Percentiles rank a stretch among this genome's conserved stretches.
Conservation (phyloP, 2,113 vertebrate species). For the Gobio gobio region DNA sequence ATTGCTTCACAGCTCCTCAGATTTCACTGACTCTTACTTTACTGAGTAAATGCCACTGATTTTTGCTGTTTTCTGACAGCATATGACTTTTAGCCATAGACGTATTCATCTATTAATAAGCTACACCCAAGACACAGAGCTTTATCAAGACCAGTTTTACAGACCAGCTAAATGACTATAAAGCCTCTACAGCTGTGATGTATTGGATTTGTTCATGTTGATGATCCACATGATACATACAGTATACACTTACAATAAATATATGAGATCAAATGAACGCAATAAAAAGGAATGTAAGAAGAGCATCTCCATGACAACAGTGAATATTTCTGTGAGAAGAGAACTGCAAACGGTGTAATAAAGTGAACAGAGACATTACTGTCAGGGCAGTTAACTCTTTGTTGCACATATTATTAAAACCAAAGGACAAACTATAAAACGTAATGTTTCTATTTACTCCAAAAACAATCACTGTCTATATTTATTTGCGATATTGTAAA, state of each 20-base stretch:
- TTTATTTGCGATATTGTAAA: too few species aligned
- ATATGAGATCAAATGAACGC: not conserved
- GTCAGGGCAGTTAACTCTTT: not conserved
- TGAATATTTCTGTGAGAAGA: too few species aligned
- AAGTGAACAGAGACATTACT: not conserved
- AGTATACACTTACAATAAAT: not conserved
- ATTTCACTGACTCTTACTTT: not conserved
- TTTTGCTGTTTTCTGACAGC: not conserved
- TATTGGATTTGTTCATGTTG: not conserved
- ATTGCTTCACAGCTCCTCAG: constrained; percentile 12
- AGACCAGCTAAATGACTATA: not conserved
- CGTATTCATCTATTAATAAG: not conserved
- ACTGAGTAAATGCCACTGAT: not conserved
- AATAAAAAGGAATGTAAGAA: not conserved
- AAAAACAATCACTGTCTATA: too few species aligned
- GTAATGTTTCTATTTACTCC: too few species aligned
- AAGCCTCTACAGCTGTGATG: not conserved
- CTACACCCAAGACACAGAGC: not conserved
- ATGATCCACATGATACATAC: not conserved
- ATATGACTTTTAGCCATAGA: not conserved
- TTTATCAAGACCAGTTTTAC: not conserved
- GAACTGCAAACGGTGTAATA: not conserved
- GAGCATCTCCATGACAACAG: constrained; percentile 10
- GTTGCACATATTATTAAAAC: not conserved
- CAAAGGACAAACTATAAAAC: too few species aligned